Percentiles rank a stretch among this genome's conserved stretches.
phyloP scores from a whole-genome alignment of 1,140 invertebrate species.

The Drosophila kohkoa region DNA sequence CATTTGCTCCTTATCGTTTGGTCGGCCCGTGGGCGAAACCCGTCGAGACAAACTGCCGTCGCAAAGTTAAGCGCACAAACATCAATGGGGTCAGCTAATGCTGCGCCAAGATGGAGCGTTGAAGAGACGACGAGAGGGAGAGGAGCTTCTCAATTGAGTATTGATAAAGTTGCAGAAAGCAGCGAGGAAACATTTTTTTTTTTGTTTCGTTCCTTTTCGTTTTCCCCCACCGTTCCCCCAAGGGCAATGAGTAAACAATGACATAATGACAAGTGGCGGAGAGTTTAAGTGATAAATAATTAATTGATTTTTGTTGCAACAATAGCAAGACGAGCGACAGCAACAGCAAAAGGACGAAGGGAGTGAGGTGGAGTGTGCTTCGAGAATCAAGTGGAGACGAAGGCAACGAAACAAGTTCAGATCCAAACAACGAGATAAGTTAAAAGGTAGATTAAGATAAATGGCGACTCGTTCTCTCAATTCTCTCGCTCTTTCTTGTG shows the following conservation, averaged over 20 bases:
- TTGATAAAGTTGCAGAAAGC: slow-evolving; percentile 79
- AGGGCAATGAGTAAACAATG: slow-evolving; percentile 83
- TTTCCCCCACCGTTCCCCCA: slow-evolving; percentile 29
- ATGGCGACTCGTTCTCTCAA: slow-evolving; percentile 65
- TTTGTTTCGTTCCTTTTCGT: too few species aligned
- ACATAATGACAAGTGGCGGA: slow-evolving; percentile 85
- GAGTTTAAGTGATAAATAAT: slow-evolving; percentile 85
- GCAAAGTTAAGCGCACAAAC: slow-evolving; percentile 76
- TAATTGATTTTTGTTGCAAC: slow-evolving; percentile 84
- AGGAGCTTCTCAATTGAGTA: slow-evolving; percentile 78
- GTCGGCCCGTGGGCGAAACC: slow-evolving; percentile 34
- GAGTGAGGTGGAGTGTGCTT: slow-evolving; percentile 8
- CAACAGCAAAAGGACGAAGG: not conserved
- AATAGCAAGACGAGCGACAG: slow-evolving; percentile 59
- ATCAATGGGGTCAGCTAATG: slow-evolving; percentile 80
- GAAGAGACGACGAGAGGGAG: too few species aligned
- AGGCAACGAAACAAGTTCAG: slow-evolving; percentile 61
- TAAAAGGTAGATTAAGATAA: slow-evolving; percentile 83
- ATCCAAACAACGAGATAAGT: slow-evolving; percentile 75
- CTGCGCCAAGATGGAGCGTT: slow-evolving; percentile 18
- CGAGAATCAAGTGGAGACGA: slow-evolving; percentile 31
- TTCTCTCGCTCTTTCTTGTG: slow-evolving; percentile 1
- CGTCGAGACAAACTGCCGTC: slow-evolving; percentile 75
- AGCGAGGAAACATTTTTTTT: slow-evolving; percentile 33
- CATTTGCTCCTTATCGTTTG: slow-evolving; percentile 32